A percentile compares a stretch with the other conserved stretches of the same genome.
These are phyloP conservation scores for Agonopterix subpropinquella DNA, from an alignment of 2,888 invertebrate genomes.

Conservation along the genomic window DNA sequence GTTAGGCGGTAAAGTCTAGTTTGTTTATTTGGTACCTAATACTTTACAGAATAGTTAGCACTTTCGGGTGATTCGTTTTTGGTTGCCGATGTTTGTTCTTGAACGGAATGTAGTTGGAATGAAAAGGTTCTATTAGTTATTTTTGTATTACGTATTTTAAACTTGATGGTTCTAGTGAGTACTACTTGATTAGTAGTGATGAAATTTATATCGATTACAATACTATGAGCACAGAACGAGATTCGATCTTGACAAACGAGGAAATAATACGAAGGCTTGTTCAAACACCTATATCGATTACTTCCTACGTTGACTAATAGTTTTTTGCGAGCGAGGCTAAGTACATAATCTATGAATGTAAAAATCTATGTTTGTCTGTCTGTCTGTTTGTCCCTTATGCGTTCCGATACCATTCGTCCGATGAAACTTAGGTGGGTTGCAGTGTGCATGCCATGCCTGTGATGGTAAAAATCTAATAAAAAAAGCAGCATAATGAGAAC, in stretches of 20 bases:
- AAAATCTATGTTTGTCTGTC: too few relatives aligned
- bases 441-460: too few relatives aligned
- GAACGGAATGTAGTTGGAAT: not conserved
- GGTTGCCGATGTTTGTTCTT: conserved; percentile 24
- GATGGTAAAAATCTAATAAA: too few relatives aligned
- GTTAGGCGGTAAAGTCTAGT: conserved; percentile 2
- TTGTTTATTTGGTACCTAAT: conserved; percentile 18
- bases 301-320: conserved; percentile 22
- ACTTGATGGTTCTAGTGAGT: not conserved
- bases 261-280: conserved; percentile 36
- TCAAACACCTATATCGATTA: conserved; percentile 32
- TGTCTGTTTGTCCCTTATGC: too few relatives aligned
- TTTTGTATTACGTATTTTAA: not conserved
- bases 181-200: not conserved
- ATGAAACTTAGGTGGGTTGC: too few relatives aligned
- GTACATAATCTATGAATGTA: too few relatives aligned
- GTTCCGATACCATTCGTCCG: too few relatives aligned
- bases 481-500: too few relatives aligned
- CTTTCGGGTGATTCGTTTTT: conserved; percentile 31
- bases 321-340: too few relatives aligned
- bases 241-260: conserved; percentile 38
- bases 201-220: conserved; percentile 18
- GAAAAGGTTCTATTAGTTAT: not conserved
- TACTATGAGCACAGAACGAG: conserved; percentile 20
- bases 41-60: conserved; percentile 38